phyloP scores from a whole-genome alignment of 2,113 vertebrate genomes.

The Sardina pilchardus region DNA sequence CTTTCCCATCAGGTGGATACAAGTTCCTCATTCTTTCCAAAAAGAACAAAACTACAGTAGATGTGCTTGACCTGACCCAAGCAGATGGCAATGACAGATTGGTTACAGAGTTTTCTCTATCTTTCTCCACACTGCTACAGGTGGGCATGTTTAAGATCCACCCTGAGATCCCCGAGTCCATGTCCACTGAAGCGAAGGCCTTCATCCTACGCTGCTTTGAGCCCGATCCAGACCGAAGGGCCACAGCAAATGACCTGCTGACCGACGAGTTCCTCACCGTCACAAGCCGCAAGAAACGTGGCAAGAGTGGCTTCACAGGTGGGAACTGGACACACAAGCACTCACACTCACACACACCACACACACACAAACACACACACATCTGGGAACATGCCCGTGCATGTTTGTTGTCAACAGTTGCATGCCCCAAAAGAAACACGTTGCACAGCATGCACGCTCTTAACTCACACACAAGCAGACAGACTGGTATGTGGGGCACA shows the following conservation, averaged over 20 bases:
- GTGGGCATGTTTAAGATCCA: slow-evolving; percentile 99
- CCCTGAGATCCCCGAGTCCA: slow-evolving; percentile 96
- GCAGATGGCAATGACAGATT: no score
- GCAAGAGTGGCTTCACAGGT: slow-evolving; percentile 86
- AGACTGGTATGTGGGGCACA: not conserved
- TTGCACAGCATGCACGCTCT: not conserved
- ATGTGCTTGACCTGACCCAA: not conserved
- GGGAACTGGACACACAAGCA: slow-evolving; percentile 34
- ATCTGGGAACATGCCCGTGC: not conserved
- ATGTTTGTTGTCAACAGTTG: not conserved
- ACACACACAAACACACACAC: slow-evolving; percentile 7
- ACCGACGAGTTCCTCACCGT: slow-evolving; percentile 94
- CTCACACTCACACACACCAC: not conserved
- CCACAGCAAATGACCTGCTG: slow-evolving; percentile 86
- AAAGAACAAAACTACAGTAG: not conserved
- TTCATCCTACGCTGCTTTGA: slow-evolving; percentile 96
- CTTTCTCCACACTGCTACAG: slow-evolving; percentile 65
- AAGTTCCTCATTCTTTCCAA: not conserved
- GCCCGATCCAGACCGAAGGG: slow-evolving; percentile 89
- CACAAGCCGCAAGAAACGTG: slow-evolving; percentile 91
- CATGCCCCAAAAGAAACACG: not conserved
- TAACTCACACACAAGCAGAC: not conserved
- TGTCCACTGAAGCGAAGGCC: slow-evolving; percentile 94
- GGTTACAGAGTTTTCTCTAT: not conserved
- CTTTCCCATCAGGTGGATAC: not conserved